Percentiles rank a stretch among this genome's conserved stretches.
These are phyloP conservation scores for Alcedo quadribrachys DNA, from an alignment of 2,797 vertebrate genomes.

Conservation along the genomic window DNA sequence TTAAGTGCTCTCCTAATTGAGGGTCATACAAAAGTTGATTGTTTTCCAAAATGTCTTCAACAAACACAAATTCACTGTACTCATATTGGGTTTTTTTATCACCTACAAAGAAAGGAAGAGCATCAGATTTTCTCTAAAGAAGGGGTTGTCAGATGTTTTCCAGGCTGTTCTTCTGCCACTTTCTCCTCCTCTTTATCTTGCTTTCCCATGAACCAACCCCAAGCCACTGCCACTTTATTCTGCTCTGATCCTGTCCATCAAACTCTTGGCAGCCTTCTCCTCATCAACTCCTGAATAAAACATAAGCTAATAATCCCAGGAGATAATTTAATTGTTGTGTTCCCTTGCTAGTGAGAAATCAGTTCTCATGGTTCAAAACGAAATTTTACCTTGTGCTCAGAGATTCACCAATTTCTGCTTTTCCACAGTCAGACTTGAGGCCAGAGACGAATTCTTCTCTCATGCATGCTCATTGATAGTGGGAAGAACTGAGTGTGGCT, in stretches of 20 bases:
- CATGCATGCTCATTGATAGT: not conserved
- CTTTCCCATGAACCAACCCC: not conserved
- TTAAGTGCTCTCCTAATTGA: not conserved
- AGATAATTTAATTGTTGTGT: not conserved
- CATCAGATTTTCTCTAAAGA: not conserved
- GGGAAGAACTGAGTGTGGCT: not conserved
- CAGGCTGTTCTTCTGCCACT: not conserved
- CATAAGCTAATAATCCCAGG: not conserved
- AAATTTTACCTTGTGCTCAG: not conserved
- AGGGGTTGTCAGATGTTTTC: not conserved
- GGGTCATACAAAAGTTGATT: not conserved
- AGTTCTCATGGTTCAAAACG: rapidly evolving
- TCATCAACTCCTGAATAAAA: not conserved
- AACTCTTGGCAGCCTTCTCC: not conserved
- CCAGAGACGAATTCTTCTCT: not conserved
- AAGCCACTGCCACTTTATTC: not conserved
- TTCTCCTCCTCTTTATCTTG: not conserved
- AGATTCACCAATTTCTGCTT: not conserved
- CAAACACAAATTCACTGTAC: not conserved
- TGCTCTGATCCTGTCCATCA: not conserved
- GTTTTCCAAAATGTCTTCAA: not conserved
- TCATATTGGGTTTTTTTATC: not conserved
- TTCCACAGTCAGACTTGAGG: not conserved
- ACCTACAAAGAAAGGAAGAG: not conserved
- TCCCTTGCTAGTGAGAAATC: not conserved